A percentile compares a stretch with the other conserved stretches of the same genome.
These are phyloP conservation scores for Acrossocheilus fasciatus DNA, from an alignment of 2,797 vertebrate genomes.

Conservation along the genomic window DNA sequence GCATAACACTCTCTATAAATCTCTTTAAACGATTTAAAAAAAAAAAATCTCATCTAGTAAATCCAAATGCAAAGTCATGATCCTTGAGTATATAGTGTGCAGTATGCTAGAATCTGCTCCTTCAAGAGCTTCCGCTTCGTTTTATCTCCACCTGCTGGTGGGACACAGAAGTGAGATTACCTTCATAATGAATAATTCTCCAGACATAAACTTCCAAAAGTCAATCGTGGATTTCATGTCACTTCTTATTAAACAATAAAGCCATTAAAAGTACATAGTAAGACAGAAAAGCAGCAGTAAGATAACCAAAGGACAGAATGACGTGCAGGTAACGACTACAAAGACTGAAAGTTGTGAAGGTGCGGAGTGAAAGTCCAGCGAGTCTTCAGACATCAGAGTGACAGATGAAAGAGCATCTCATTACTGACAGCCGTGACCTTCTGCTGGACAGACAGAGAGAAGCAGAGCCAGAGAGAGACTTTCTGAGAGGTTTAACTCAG, in stretches of 20 bases:
- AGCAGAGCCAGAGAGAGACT: neutral
- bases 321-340: constrained; percentile 2
- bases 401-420: constrained; percentile 49
- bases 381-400: constrained; percentile 25
- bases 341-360: constrained; percentile 12
- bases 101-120: neutral
- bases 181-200: neutral
- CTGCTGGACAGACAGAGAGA: constrained; percentile 4
- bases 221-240: neutral
- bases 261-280: neutral
- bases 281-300: neutral
- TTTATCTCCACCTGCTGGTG: constrained; percentile 27
- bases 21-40: neutral
- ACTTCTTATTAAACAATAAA: neutral
- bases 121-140: neutral
- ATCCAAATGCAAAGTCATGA: neutral
- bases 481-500: neutral
- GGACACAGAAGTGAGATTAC: neutral
- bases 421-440: constrained; percentile 14
- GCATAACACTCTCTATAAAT: neutral
- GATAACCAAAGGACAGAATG: constrained; percentile 6
- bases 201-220: neutral
- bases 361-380: constrained; percentile 17
- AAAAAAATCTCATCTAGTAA: neutral
- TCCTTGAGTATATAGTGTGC: neutral